These are phyloP conservation scores for Cantharis rustica DNA, from an alignment of 2,888 invertebrate genomes.

Conservation along the genomic window DNA sequence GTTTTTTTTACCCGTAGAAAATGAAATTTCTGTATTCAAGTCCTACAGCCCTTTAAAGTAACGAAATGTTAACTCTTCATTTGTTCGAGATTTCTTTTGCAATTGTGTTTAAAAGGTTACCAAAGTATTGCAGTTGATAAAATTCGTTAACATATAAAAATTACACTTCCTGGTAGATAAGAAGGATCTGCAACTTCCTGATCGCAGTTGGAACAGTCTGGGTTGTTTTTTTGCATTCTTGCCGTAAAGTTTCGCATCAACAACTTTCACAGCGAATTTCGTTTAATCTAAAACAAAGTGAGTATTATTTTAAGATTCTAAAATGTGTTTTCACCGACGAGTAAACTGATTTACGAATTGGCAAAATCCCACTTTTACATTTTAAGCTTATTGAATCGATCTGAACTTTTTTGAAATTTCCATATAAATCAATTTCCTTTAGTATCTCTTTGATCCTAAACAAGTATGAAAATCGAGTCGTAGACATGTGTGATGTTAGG, in stretches of 20 bases:
- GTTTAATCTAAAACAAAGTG: neutral
- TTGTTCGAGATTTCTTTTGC: too few relatives aligned
- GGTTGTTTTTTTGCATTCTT: neutral
- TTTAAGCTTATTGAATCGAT: neutral
- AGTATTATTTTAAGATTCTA: neutral
- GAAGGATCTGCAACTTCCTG: neutral
- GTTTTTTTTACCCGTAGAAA: too few relatives aligned
- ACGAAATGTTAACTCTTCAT: neutral
- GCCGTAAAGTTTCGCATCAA: neutral
- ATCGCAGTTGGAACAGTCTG: neutral
- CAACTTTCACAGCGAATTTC: neutral
- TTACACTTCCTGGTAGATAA: neutral
- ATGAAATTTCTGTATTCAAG: too few relatives aligned
- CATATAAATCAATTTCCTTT: neutral
- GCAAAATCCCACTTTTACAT: neutral
- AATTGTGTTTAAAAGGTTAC: neutral
- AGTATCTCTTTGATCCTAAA: slow-evolving; percentile 13
- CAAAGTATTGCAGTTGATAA: neutral
- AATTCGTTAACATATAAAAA: neutral
- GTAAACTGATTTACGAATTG: neutral
- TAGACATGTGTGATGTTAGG: slow-evolving; percentile 32
- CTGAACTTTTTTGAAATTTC: neutral
- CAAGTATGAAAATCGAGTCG: slow-evolving; percentile 26
- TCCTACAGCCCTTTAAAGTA: too few relatives aligned
- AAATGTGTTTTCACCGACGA: neutral